Evolutionary conservation across 2,113 vertebrate genomes (phyloP), one percentile per base, ranked within the genome.

Genomic region (Bucco capensis): DNA sequence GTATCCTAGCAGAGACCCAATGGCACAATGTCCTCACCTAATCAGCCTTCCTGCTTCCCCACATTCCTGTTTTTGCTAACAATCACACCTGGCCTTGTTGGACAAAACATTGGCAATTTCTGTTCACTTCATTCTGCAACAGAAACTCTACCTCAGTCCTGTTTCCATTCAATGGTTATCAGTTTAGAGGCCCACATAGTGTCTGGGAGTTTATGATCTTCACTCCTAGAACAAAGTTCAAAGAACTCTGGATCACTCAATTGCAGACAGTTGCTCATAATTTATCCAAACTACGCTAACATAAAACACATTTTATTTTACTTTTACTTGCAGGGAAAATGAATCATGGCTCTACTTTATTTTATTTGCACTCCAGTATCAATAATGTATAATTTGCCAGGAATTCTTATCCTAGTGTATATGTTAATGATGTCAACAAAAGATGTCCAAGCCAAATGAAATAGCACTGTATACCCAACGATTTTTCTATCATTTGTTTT

Each of bases 401-500:
- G 81, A 94, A 67, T 70, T 95, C 88, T 95, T 95, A 71, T 53
- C 62, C 71, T 44, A 95, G 77, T 5, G 5, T 6, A 46, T 33
- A 90, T 13, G 22, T 76, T 79, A 60, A 82, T 80, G 88, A 87
- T 92, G 85, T 75, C 71, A 88, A 76, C 82, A 82, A 94, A 92
- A 77, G 21, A 19, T n/a, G 2, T 30, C 49, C 49, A 73, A 76
- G 35, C 57, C 90, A 88, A 82, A 80, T 73, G 65, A 77, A 96
- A 86, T 54, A 95, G 76, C 38, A 64, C 14, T 76, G 10, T 28
- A 58, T 23, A 91, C 70, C 56, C 27, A 90, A 72, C 9, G 51
- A 14, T 72, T 96, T 82, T 82, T 42, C 60, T 95, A 69, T 27
- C 57, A 95, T 94, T 94, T 94, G 6, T 78, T 91, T 96, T 93